Percentiles rank a stretch among this genome's conserved stretches.
Evolutionary conservation across 2,888 invertebrate genomes (phyloP).

Genomic region (Tupiocoris notatus): DNA sequence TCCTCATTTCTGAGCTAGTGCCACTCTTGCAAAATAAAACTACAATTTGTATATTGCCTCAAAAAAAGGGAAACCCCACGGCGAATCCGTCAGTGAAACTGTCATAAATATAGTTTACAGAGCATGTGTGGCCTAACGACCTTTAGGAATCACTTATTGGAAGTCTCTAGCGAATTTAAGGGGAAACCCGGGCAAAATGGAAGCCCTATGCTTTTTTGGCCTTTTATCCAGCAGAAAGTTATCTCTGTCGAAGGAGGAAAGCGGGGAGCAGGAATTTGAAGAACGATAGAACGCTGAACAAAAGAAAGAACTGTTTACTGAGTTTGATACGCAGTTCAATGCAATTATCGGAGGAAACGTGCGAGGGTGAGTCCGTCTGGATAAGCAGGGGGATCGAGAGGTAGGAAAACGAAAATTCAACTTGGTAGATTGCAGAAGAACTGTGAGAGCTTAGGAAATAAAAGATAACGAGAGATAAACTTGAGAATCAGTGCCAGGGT

Average conservation of each 20-base stretch:
- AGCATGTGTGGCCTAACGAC: too few species aligned
- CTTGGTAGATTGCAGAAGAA: not conserved
- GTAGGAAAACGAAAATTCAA: not conserved
- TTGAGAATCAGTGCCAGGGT: not conserved
- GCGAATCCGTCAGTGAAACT: too few species aligned
- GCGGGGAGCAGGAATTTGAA: not conserved
- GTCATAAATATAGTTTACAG: too few species aligned
- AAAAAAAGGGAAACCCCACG: too few species aligned
- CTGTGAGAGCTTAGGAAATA: not conserved
- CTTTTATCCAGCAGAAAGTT: not conserved
- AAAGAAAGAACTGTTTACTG: slow-evolving; percentile 24
- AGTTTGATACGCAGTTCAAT: slow-evolving; percentile 41
- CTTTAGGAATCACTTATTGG: too few species aligned
- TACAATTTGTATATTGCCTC: too few species aligned
- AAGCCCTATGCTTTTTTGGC: slow-evolving; percentile 4
- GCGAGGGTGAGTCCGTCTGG: not conserved
- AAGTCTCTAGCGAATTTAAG: too few species aligned
- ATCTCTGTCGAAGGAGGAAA: not conserved
- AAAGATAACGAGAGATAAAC: not conserved
- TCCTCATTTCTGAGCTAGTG: too few species aligned
- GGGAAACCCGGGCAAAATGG: slow-evolving; percentile 3
- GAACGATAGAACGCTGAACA: not conserved
- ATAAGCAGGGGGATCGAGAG: not conserved
- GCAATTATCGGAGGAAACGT: slow-evolving; percentile 33
- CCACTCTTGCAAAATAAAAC: too few species aligned